Evolutionary conservation across 1,140 invertebrate species (phyloP).

Genomic region (Drosophila ficusphila): DNA sequence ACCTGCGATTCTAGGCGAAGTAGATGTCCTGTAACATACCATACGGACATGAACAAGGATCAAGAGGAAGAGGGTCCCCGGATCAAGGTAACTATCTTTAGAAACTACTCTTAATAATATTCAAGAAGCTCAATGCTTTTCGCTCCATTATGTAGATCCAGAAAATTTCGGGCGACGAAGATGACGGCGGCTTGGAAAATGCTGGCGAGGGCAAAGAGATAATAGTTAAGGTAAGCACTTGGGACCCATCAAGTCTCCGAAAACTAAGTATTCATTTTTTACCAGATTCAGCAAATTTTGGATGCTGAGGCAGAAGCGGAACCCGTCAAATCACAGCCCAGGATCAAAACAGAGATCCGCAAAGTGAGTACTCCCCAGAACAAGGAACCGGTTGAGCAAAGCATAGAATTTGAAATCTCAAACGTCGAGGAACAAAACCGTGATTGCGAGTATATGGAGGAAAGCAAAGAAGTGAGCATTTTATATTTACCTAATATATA

Average conservation of each 20-base stretch:
- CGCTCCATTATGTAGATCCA: conserved; percentile 4
- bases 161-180: conserved; percentile 7
- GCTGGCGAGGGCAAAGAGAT: conserved; percentile 25
- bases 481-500: background rate
- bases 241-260: accelerated
- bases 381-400: background rate
- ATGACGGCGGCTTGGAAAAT: background rate
- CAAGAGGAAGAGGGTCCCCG: background rate
- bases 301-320: background rate
- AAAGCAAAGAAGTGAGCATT: conserved; percentile 27
- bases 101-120: too few species aligned
- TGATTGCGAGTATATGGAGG: conserved; percentile 13
- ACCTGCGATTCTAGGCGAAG: conserved; percentile 18
- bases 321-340: background rate
- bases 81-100: conserved; percentile 17
- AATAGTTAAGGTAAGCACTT: conserved; percentile 29
- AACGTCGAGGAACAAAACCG: background rate
- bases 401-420: conserved; percentile 20
- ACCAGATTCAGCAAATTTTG: conserved; percentile 30
- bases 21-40: background rate
- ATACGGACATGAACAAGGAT: too few species aligned
- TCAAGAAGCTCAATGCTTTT: background rate
- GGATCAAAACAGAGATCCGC: background rate
- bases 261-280: background rate
- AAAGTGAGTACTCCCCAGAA: background rate